Percentiles rank a stretch among this genome's conserved stretches.
These are phyloP conservation scores for Meda fulgida DNA, from an alignment of 2,797 vertebrate species.

Conservation along the genomic window DNA sequence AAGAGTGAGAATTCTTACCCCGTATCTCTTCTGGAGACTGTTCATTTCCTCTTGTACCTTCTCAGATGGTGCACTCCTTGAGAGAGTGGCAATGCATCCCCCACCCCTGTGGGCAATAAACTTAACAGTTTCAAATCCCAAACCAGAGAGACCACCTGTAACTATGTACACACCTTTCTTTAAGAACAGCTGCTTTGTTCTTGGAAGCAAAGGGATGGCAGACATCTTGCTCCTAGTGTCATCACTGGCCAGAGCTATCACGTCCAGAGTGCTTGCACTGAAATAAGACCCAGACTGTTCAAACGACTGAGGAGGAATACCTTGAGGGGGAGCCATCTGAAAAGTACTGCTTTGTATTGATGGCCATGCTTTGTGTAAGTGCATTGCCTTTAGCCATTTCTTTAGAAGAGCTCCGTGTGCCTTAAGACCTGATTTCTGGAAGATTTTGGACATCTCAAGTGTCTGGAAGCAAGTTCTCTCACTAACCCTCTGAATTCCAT, in stretches of 20 bases:
- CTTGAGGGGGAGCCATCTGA: conserved; percentile 52
- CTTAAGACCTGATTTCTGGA: conserved; percentile 81
- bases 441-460: conserved; percentile 73
- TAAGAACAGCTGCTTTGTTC: conserved; percentile 73
- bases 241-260: conserved; percentile 72
- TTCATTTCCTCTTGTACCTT: conserved; percentile 76
- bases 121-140: conserved; percentile 87
- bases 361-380: conserved; percentile 65
- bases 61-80: conserved; percentile 73
- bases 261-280: conserved; percentile 71
- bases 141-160: conserved; percentile 85
- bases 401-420: conserved; percentile 67
- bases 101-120: conserved; percentile 84
- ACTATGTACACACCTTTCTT: conserved; percentile 81
- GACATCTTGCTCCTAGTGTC: conserved; percentile 58
- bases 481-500: conserved; percentile 60
- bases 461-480: conserved; percentile 75
- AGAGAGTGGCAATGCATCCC: conserved; percentile 80
- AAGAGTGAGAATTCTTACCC: conserved; percentile 68
- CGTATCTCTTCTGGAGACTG: conserved; percentile 70
- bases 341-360: conserved; percentile 67
- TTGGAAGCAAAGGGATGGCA: conserved; percentile 70
- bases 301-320: neutral
- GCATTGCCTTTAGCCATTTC: conserved; percentile 78
- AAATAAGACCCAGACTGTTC: conserved; percentile 77